Percentiles rank a stretch among this genome's conserved stretches.
Evolutionary conservation across 1,140 invertebrate genomes (phyloP).

Genomic region (silkworm (Bombyx mori)): ASM3026992v2 NC_085119.1:17631001-17631500

Average conservation of each 20-base stretch:
- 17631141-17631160: slow-evolving; percentile 79
- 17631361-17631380: slow-evolving; percentile 46
- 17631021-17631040: slow-evolving; percentile 23
- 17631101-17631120: slow-evolving; percentile 74
- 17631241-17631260: too few species aligned
- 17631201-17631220: too few species aligned
- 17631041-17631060: slow-evolving; percentile 71
- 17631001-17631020: not conserved
- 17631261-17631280: too few species aligned
- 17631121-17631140: slow-evolving; percentile 88
- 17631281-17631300: not conserved
- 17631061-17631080: slow-evolving; percentile 89
- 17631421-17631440: slow-evolving; percentile 83
- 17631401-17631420: slow-evolving; percentile 75
- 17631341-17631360: slow-evolving; percentile 52
- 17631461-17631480: slow-evolving; percentile 96
- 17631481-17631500: slow-evolving; percentile 91
- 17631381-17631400: slow-evolving; percentile 60
- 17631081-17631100: slow-evolving; percentile 73
- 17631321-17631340: slow-evolving; percentile 53
- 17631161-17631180: slow-evolving; percentile 61
- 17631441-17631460: slow-evolving; percentile 80
- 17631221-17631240: too few species aligned
- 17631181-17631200: slow-evolving; percentile 3
- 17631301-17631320: slow-evolving; percentile 22